Evolutionary conservation across 2,888 invertebrate species (phyloP).

Genomic region (Acleris emargana): DNA sequence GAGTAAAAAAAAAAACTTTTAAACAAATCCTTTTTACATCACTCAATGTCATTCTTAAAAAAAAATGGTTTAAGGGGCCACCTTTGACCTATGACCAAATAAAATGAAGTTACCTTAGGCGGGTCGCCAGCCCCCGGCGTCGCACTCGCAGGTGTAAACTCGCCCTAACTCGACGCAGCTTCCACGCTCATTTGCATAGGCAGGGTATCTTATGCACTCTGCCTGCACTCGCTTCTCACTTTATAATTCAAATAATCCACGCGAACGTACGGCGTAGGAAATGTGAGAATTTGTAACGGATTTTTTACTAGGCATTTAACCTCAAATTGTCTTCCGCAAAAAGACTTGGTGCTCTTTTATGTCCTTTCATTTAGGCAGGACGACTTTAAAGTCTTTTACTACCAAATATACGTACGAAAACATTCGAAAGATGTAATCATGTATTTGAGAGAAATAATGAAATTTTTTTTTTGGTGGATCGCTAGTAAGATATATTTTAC

Average conservation of each 20-base stretch:
- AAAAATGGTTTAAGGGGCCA: constrained; percentile 24
- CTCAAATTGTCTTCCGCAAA: constrained; percentile 35
- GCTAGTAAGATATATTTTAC: no score
- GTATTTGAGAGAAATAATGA: not conserved
- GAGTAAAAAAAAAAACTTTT: no score
- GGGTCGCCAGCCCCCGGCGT: constrained; percentile 30
- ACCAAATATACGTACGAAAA: constrained; percentile 1
- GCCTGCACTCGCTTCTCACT: constrained; percentile 77
- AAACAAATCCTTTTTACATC: no score
- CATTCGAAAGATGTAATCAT: not conserved
- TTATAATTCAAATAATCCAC: constrained; percentile 80
- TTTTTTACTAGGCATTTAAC: constrained; percentile 53
- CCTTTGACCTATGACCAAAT: constrained; percentile 38
- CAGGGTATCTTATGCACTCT: constrained; percentile 74
- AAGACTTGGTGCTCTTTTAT: constrained; percentile 39
- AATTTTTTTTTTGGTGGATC: no score
- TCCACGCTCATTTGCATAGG: constrained; percentile 72
- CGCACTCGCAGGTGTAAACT: constrained; percentile 62
- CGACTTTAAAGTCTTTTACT: constrained; percentile 30
- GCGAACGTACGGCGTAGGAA: constrained; percentile 64
- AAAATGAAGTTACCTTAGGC: constrained; percentile 31
- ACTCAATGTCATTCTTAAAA: no score
- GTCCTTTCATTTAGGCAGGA: constrained; percentile 38
- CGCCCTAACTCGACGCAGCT: constrained; percentile 58
- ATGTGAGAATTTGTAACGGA: constrained; percentile 81